Evolutionary conservation across 2,113 vertebrate species (phyloP), one percentile per base, ranked within the genome.

Genomic region (Triplophysa siluroides): DNA sequence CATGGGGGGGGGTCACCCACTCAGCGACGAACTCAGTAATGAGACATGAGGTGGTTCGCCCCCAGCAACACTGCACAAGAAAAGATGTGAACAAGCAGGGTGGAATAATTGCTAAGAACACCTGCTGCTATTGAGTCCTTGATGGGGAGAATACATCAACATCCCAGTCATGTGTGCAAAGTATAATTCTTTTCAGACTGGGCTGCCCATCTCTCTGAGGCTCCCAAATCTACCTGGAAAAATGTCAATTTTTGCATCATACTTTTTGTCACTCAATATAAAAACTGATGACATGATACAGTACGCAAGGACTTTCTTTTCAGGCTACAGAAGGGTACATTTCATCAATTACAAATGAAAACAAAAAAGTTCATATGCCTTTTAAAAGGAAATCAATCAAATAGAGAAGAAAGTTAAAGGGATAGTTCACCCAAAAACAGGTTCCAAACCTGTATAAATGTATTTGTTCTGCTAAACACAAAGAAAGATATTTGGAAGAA

Each of bases 61-160:
- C 11, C 9, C 45, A 19, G 24, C 61, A 77, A 77, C 19, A 7
- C 52, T 38, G 14, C 24, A 23, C 1, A 65, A 24, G 52, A 13
- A 65, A 63, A 2, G 10, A 14, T 61, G 16, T n/a, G 23, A 14
- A 63, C 60, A 47, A 29, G n/a, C 54, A 73, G 70, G 58, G 8
- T 45, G n/a, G 72, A 75, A 75, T 75, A 62, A 75, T 75, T 18
- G 1, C 2, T 5, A 62, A 43, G 11, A 47, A 63, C 58, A 75
- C 72, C 72, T 62, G 72, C 33, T 10, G 16, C 14, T 75, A 26
- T 16, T 45, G 38, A 75, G 14, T 6, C 38, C 62, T 23, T 62
- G 14, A 43, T 23, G 19, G 21, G 14, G 29, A 11, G 2, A 65
- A 73, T n/a, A 73, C 11, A 8, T 60, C 54, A 58, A 58, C 21